Base-by-base conservation (phyloP, 2,888 invertebrate genomes). In the Panorpa germanica region DNA sequence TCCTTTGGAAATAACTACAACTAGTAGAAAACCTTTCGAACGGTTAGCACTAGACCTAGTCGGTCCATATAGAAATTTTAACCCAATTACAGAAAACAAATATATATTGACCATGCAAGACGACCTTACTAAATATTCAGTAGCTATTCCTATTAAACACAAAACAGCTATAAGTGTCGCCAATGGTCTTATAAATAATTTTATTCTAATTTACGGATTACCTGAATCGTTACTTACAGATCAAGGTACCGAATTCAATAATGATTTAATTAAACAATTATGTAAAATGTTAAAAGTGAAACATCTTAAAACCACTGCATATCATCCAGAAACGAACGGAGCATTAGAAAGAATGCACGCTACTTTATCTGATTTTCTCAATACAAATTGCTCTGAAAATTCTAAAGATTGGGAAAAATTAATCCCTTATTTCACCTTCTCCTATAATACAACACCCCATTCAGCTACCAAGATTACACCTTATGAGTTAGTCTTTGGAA, bases 191-290 rank as follows among this genome's bases (percentile, higher is more conserved):
- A 24, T 34, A 17, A 33, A 52, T 3, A 25, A 9, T 40, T 45
- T 4, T 28, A 43, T 3, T 48, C 49, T 33, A 49, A 50, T 8
- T 45, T 50, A 7, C 49, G 52, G 2, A 43, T 46, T 36, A 31
- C 31, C 4, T 40, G n/a, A n/a, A n/a, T n/a, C n/a, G n/a, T 40
- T 51, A 17, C 30, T 54, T 2, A 43, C 51, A 0, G 53, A 56
- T 35, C 45, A 48, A 41, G 53, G 49, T 3, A 40, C 43, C 7
- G 42, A 51, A 29, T 51, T 52, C 34, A 45, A 37, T 5, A 45
- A 47, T 3, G 36, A 46, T 6, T 16, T 49, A 26, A 35, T 50
- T 4, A 43, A 44, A 40, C 38, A 48, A 38, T 13, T 46, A 17
- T 36, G 36, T n/a, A 44, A 43, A 36, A 25, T 47, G 14, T 42